Base-by-base conservation (phyloP, 2,113 vertebrate species). In the Crotalus horridus region DNA sequence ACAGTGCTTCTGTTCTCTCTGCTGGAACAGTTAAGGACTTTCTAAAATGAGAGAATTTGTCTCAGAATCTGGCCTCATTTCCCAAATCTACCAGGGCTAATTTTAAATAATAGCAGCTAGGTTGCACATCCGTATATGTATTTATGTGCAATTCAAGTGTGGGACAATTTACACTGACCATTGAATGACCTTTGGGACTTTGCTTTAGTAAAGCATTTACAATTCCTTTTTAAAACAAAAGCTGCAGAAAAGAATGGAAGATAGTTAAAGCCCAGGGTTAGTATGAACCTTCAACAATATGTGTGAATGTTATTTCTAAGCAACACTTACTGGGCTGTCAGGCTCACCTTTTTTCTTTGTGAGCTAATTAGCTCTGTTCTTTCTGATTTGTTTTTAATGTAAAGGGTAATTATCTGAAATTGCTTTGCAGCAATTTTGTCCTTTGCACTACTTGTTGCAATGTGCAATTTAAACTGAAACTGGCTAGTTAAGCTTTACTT, bases 321-420 rank as follows among this genome's bases (percentile, higher is more conserved):
- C 85, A 95, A 91, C 93, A 91, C 94, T 95, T 95, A 88, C 89
- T 96, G 94, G 88, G 51, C 88, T 95, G 86, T 89, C 93, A 96
- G 91, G 59, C 95, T 54, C 92, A 93, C 61, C 92, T 96, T 95
- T 96, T 96, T 95, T 94, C 96, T 95, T 96, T 96, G 93, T 91
- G 94, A 95, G 93, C 89, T 97, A 97, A 97, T 97, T 97, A 97
- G 88, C 92, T 95, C 95, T 94, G 93, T 58, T 97, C 92, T 96
- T 97, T 94, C 93, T 96, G 94, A 91, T 95, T 95, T 95, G 89
- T 64, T 96, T 96, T 95, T 94, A 90, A 93, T 91, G 94, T 94
- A 95, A 97, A 95, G 74, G 90, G 91, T 95, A 97, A 96, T 97
- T 97, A 95, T 96, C 93, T 94, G 95, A 96, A 96, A 95, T 95